A percentile compares a stretch with the other conserved stretches of the same genome.
Evolutionary conservation across 2,797 vertebrate genomes (phyloP).

Genomic region (Ceryle rudis): DNA sequence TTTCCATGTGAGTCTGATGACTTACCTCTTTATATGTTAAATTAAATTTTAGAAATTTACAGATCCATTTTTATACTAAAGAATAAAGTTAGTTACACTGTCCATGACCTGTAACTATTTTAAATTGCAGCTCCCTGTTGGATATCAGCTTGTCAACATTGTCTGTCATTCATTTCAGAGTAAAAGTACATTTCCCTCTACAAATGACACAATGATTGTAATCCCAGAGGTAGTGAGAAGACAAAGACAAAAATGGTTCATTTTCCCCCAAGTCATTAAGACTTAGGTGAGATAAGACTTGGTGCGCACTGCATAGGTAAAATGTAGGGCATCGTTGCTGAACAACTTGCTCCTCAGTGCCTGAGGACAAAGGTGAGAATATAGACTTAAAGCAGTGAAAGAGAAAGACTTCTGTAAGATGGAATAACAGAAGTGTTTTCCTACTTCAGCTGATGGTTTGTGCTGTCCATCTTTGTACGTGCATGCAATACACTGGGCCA

Average conservation of each 20-base stretch:
- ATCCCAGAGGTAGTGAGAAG: slow-evolving; percentile 20
- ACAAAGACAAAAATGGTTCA: neutral
- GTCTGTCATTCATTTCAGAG: slow-evolving; percentile 12
- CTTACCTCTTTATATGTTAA: slow-evolving; percentile 20
- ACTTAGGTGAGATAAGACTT: neutral
- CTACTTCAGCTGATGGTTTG: neutral
- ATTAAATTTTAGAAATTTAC: slow-evolving; percentile 7
- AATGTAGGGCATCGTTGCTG: neutral
- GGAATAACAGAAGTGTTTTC: neutral
- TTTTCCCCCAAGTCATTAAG: neutral
- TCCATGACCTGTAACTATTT: neutral
- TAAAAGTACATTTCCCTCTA: slow-evolving; percentile 17
- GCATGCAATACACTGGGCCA: slow-evolving; percentile 39
- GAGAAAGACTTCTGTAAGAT: neutral
- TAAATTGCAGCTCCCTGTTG: neutral
- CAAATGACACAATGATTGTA: slow-evolving; percentile 66
- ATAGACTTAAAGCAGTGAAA: neutral
- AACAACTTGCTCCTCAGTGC: neutral
- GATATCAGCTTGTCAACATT: neutral
- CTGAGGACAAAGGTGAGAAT: neutral
- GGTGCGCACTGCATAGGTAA: neutral
- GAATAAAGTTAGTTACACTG: neutral
- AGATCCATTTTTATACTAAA: neutral
- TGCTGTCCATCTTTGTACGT: neutral
- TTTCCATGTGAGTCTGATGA: neutral